Evolutionary conservation across 2,888 invertebrate genomes (phyloP), one percentile per base, ranked within the genome.

Genomic region (Thumatha senex): DNA sequence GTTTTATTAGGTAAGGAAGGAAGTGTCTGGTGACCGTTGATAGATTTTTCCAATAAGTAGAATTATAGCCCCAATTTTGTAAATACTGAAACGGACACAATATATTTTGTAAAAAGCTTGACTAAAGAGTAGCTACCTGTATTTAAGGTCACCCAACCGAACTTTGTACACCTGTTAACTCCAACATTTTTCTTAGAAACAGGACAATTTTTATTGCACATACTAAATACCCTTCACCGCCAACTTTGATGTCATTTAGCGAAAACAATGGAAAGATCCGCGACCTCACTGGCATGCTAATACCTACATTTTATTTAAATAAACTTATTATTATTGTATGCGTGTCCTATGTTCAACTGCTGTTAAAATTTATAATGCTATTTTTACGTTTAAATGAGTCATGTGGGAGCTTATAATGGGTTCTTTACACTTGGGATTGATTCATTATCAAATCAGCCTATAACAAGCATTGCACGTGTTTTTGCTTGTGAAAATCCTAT

Each of bases 191-290:
- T 87, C 89, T 82, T 61, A 78, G 87, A 88, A 30, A 89, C 61
- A 63, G 59, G 68, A 78, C 77, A 75, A 72, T 70, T 82, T 84
- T 86, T 82, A 83, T 79, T 88, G 87, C 84, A 76, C 84, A 84
- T 88, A 80, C 85, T 85, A 80, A 84, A 82, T 82, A 82, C 79
- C 80, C 70, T 71, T 76, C 75, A 82, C 82, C 85, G 84, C 80
- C 84, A 86, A 86, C 89, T 90, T 90, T 89, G 90, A 90, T 86
- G 90, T 89, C 89, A 86, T 90, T 90, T 91, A 90, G 89, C 87
- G 84, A 87, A 89, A 85, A 90, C 91, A 91, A 91, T 90, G 89
- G 89, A 84, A 86, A 89, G 84, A 87, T 82, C 65, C 79, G 71
- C 58, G 74, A 71, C 57, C 79, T 47, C 72, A 69, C 78, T 74